Percentiles rank a stretch among this genome's conserved stretches.
Conservation (phyloP, 35 echinoderm and acorn worm species). For the Hemicentrotus pulcherrimus region DNA sequence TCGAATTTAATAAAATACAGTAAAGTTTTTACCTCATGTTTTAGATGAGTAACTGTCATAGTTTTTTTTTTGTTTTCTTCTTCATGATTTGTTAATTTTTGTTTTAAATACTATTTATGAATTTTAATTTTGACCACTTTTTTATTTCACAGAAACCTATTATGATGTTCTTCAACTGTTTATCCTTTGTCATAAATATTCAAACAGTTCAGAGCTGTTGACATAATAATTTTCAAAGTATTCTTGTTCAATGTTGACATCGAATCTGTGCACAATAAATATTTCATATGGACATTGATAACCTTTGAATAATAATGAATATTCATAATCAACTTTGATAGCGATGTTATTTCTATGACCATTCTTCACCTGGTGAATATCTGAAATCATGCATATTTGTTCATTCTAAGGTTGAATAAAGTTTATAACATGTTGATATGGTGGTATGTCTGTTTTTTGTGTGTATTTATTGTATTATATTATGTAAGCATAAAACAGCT, state of each 20-base stretch:
- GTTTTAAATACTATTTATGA: no score
- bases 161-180: neutral
- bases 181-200: neutral
- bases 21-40: neutral
- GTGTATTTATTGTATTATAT: neutral
- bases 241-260: neutral
- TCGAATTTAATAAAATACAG: neutral
- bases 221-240: no score
- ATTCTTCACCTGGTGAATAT: neutral
- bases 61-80: neutral
- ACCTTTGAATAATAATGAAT: neutral
- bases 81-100: no score
- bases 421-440: neutral
- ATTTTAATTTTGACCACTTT: neutral
- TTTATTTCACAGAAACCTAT: neutral
- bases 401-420: neutral
- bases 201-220: neutral
- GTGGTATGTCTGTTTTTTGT: neutral
- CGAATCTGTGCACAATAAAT: neutral
- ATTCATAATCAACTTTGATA: neutral
- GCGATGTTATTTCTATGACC: neutral
- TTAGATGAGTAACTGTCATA: neutral
- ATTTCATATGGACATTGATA: neutral
- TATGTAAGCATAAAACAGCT: neutral
- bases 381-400: conserved; percentile 6